phyloP scores from a whole-genome alignment of 2,113 vertebrate genomes.

The Grammomys dolichurus region DNA sequence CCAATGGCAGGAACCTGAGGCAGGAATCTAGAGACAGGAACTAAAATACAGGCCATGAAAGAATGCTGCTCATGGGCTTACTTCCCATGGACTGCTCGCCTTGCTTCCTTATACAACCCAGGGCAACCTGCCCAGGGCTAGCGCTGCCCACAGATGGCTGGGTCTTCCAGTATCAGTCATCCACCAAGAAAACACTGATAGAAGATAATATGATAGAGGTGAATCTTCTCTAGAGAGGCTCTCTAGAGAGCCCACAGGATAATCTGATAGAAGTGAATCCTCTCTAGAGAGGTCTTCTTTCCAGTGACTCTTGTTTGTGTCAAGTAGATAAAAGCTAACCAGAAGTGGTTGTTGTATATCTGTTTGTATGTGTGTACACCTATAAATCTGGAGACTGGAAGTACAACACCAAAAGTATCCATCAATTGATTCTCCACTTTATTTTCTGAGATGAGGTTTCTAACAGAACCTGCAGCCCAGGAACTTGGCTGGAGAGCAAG shows the following conservation, averaged over 20 bases:
- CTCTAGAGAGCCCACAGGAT: too few species aligned
- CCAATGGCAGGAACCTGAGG: not conserved
- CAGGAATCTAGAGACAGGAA: not conserved
- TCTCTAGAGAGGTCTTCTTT: not conserved
- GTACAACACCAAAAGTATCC: not conserved
- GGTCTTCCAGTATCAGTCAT: not conserved
- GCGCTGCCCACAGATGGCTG: not conserved
- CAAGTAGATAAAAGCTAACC: not conserved
- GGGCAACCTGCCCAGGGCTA: not conserved
- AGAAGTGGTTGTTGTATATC: not conserved
- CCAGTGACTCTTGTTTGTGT: not conserved
- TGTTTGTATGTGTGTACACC: not conserved
- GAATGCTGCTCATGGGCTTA: not conserved
- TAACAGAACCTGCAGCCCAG: not conserved
- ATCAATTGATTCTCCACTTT: not conserved
- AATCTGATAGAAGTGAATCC: not conserved
- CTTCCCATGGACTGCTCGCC: not conserved
- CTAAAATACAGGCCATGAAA: not conserved
- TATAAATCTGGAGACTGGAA: not conserved
- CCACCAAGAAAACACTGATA: not conserved
- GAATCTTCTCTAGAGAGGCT: not conserved
- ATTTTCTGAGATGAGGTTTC: not conserved
- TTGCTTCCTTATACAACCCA: not conserved
- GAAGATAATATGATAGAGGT: not conserved
- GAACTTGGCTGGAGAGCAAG: not conserved